A percentile compares a stretch with the other conserved stretches of the same genome.
phyloP scores from a whole-genome alignment of 2,797 vertebrate species.

The Poeciliopsis presidionis region DNA sequence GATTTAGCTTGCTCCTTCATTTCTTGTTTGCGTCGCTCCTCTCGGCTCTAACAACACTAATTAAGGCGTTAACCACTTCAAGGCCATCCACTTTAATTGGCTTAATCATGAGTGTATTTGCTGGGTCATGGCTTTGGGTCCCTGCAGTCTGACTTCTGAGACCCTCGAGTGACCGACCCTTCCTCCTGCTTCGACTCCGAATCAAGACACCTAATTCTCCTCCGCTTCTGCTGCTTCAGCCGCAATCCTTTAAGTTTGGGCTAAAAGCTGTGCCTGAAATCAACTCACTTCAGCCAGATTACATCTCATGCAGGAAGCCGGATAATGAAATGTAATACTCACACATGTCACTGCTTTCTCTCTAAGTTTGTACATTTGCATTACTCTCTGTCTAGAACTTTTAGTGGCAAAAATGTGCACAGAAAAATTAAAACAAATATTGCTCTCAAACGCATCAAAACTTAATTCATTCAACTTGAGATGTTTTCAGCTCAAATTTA shows the following conservation, averaged over 20 bases:
- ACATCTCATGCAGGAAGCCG: conserved; percentile 25
- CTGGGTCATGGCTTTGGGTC: conserved; percentile 43
- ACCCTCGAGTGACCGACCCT: conserved; percentile 45
- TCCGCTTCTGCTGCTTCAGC: conserved; percentile 39
- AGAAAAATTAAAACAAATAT: not conserved
- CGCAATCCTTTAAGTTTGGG: conserved; percentile 28
- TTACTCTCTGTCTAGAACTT: not conserved
- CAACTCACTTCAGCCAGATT: not conserved
- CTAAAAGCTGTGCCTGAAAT: conserved; percentile 3
- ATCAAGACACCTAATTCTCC: conserved; percentile 58
- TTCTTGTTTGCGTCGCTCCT: conserved; percentile 49
- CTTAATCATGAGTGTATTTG: conserved; percentile 63
- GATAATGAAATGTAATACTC: not conserved
- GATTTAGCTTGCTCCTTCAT: conserved; percentile 49
- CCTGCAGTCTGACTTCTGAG: conserved; percentile 32
- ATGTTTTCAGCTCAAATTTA: no score
- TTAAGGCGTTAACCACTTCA: conserved; percentile 80
- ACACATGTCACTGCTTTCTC: not conserved
- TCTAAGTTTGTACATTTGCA: not conserved
- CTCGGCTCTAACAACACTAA: conserved; percentile 73
- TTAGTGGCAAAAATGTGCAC: not conserved
- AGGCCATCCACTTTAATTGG: conserved; percentile 67
- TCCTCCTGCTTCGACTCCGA: conserved; percentile 48
- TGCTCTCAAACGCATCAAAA: not conserved
- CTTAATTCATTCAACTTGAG: no score